A percentile compares a stretch with the other conserved stretches of the same genome.
These are phyloP conservation scores for Caretta caretta DNA, from an alignment of 2,113 vertebrate species.

Conservation along the genomic window DNA sequence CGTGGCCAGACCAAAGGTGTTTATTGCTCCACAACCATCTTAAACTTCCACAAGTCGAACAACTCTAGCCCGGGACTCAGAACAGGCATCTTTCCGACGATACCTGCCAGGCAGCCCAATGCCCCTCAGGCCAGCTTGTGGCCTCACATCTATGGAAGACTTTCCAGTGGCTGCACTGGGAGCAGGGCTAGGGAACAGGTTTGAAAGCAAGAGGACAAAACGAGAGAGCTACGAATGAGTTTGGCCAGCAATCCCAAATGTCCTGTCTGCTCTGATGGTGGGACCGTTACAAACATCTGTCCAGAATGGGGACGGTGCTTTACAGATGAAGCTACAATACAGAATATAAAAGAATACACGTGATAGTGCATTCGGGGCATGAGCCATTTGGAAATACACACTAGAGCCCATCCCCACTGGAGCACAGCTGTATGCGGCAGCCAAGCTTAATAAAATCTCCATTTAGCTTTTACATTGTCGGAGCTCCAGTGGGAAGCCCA, in stretches of 20 bases:
- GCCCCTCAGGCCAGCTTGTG: not conserved
- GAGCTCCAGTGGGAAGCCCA: not conserved
- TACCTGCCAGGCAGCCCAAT: not conserved
- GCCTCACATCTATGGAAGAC: not conserved
- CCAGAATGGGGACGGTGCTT: not conserved
- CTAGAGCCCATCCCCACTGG: not conserved
- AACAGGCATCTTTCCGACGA: no score
- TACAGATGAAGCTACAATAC: not conserved
- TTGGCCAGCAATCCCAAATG: not conserved
- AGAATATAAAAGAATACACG: not conserved
- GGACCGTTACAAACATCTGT: not conserved
- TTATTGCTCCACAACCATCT: not conserved
- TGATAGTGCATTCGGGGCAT: not conserved
- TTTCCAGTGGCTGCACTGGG: not conserved
- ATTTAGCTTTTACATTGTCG: not conserved
- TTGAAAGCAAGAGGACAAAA: not conserved
- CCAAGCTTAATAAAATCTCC: not conserved
- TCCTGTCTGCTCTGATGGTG: not conserved
- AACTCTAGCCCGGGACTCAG: not conserved
- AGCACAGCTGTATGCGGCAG: not conserved
- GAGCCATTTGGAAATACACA: not conserved
- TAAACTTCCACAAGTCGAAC: not conserved
- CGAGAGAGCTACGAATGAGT: not conserved
- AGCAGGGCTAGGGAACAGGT: not conserved
- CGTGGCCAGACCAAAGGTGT: not conserved